These are phyloP conservation scores for Frankliniella fusca DNA, from an alignment of 2,888 invertebrate genomes.

Conservation along the genomic window DNA sequence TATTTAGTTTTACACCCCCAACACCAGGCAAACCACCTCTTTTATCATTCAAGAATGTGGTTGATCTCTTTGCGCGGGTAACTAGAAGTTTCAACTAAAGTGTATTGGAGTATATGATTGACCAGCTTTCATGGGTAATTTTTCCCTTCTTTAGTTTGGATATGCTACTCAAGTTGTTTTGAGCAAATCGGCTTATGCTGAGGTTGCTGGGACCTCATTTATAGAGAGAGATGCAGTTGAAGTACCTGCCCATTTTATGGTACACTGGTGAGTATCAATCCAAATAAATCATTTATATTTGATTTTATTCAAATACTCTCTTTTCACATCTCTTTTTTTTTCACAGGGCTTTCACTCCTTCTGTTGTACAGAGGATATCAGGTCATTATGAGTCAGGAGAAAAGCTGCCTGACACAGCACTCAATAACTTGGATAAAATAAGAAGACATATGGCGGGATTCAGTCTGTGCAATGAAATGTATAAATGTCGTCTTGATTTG, in stretches of 20 bases:
- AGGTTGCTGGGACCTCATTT: conserved; percentile 78
- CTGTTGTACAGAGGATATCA: conserved; percentile 58
- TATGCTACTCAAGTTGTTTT: conserved; percentile 80
- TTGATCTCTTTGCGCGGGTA: conserved; percentile 69
- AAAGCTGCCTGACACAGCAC: conserved; percentile 60
- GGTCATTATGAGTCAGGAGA: conserved; percentile 72
- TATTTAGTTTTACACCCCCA: conserved; percentile 76
- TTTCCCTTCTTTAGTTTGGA: conserved; percentile 62
- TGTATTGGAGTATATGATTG: neutral
- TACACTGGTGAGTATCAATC: conserved; percentile 57
- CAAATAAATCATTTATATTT: neutral
- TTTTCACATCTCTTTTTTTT: conserved; percentile 30
- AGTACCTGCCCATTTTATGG: conserved; percentile 77
- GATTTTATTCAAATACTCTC: neutral
- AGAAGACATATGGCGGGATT: conserved; percentile 73
- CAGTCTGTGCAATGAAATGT: conserved; percentile 75
- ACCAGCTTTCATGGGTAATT: neutral
- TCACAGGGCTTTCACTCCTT: conserved; percentile 59
- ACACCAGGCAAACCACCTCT: conserved; percentile 61
- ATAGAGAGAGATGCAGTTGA: conserved; percentile 93
- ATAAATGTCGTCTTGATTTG: conserved; percentile 75
- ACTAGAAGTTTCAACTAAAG: conserved; percentile 18
- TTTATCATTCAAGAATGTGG: conserved; percentile 71
- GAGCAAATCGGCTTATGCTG: conserved; percentile 74
- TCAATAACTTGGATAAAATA: conserved; percentile 59